Percentiles rank a stretch among this genome's conserved stretches.
These are phyloP conservation scores for Drosophila imparisetae DNA, from an alignment of 2,888 invertebrate species.

Conservation along the genomic window DNA sequence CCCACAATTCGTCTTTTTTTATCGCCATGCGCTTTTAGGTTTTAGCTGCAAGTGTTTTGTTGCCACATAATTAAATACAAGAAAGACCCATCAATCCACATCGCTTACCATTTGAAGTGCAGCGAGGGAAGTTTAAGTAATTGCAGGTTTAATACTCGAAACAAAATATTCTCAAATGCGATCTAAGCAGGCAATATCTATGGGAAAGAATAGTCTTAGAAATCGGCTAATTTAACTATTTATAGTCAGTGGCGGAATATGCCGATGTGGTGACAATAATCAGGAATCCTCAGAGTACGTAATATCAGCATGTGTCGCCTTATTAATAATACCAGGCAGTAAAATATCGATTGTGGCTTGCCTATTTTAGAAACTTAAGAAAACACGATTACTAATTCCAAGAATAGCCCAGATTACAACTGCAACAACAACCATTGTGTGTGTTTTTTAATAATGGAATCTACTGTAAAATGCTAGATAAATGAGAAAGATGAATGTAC, in stretches of 20 bases:
- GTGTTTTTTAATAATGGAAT: background rate
- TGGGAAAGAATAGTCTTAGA: background rate
- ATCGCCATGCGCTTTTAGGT: conserved; percentile 1
- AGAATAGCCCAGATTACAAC: background rate
- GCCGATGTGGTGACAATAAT: background rate
- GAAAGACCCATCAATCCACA: conserved; percentile 1
- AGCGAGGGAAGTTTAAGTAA: background rate
- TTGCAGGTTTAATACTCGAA: background rate
- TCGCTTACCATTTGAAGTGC: background rate
- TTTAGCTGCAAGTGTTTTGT: conserved; percentile 3
- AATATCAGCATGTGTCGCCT: background rate
- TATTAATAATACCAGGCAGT: background rate
- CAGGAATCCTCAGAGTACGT: background rate
- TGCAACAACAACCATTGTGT: background rate
- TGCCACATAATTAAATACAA: conserved; percentile 10
- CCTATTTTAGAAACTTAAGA: background rate
- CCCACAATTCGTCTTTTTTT: background rate
- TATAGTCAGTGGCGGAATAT: background rate
- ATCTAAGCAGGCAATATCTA: background rate
- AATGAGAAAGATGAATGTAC: background rate
- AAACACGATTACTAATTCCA: background rate
- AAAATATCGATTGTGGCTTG: background rate
- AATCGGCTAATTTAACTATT: background rate
- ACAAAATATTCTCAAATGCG: background rate
- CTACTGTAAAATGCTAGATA: background rate